A percentile compares a stretch with the other conserved stretches of the same genome.
Conservation (phyloP, 1,140 invertebrate species). For the Medauroidea extradentata region DNA sequence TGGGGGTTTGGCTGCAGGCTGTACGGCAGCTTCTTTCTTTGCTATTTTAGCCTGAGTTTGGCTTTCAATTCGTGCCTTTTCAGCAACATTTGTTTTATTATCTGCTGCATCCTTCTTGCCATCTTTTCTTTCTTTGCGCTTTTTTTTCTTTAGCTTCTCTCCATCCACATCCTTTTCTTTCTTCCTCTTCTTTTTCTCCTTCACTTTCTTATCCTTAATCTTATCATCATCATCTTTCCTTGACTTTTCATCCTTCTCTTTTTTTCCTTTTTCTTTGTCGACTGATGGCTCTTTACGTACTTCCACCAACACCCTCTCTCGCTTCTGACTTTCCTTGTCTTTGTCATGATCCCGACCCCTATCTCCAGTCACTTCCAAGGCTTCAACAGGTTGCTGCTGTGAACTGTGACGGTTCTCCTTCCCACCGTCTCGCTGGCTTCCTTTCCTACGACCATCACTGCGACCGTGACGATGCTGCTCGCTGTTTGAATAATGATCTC, state of each 20-base stretch:
- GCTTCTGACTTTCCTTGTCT: slow-evolving; percentile 4
- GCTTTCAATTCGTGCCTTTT: not conserved
- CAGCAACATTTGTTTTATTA: not conserved
- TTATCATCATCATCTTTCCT: slow-evolving; percentile 7
- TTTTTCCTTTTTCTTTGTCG: slow-evolving; percentile 3
- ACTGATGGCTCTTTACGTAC: slow-evolving; percentile 10
- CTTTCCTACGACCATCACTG: not conserved
- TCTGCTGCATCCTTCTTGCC: not conserved
- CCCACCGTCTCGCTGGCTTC: not conserved
- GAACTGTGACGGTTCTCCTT: not conserved
- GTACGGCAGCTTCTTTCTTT: not conserved
- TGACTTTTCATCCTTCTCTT: slow-evolving; percentile 7
- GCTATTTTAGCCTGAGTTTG: too few species aligned
- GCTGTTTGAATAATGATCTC: not conserved
- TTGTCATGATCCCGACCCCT: not conserved
- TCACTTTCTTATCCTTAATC: slow-evolving; percentile 3
- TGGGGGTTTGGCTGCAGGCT: not conserved
- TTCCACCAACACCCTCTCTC: slow-evolving; percentile 9
- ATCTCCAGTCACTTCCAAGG: not conserved
- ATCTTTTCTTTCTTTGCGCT: slow-evolving; percentile 7
- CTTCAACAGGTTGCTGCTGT: slow-evolving; percentile 4
- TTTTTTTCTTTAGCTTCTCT: slow-evolving; percentile 5
- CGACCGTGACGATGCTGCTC: not conserved
- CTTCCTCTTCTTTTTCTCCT: slow-evolving; percentile 11
- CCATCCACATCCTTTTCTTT: slow-evolving; percentile 4